Base-by-base conservation (phyloP, 2,888 invertebrate genomes). In the Mellilla xanthometata region DNA sequence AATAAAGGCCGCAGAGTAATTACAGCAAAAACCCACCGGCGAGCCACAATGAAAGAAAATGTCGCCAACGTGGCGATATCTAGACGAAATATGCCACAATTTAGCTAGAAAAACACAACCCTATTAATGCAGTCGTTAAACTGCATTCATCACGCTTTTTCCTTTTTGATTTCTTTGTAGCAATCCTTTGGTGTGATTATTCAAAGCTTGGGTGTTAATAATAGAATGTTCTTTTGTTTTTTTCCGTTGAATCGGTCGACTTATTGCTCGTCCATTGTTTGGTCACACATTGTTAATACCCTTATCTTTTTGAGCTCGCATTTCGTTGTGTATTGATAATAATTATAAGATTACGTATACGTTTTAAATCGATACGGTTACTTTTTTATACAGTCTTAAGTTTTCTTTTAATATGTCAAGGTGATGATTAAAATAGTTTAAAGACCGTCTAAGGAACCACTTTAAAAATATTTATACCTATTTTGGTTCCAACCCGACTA, bases 71-170 rank as follows among this genome's bases (percentile, higher is more conserved):
- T 59, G 49, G 62, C 44, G 59, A 56, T 58, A 58, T 58, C 60
- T 52, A 54, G 60, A 60, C 62, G 62, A 65, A 73, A 5, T 68
- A 65, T 65, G 63, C 59, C 54, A 69, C 65, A 72, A 74, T 76
- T 79, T 76, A 68, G 61, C 62, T 72, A 72, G 72, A 72, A 76
- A 71, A 56, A 70, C 68, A 72, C 65, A 70, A 55, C 59, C 65
- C 73, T 73, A 73, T 75, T 76, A 72, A 69, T 70, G 62, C 64
- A 56, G 69, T 65, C 68, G 72, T 71, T 73, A 68, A 68, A 68
- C 58, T 66, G 67, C 75, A 76, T 78, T 76, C 67, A 74, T 75
- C 68, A 72, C 64, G 62, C 49, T 68, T 69, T 64, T 65, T 64
- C 57, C 56, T 33, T 58, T 65, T 61, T 62, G 52, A 52, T 65